A percentile compares a stretch with the other conserved stretches of the same genome.
Conservation (phyloP, 2,797 vertebrate genomes). For the Pristis pectinata region DNA sequence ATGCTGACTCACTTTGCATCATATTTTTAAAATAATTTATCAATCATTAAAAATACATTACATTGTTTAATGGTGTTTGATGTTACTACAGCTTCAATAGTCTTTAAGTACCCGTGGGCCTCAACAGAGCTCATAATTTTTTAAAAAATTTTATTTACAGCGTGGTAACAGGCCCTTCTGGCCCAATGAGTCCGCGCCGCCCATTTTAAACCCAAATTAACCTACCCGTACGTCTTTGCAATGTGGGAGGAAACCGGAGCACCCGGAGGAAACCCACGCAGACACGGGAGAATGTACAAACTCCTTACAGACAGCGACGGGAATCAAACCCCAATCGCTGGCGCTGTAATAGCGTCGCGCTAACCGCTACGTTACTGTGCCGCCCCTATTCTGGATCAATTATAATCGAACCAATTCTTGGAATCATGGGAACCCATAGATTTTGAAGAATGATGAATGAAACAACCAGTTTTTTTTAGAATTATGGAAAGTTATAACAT, state of each 20-base stretch:
- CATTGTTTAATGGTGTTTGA: neutral
- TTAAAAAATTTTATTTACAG: no score
- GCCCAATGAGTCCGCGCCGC: no score
- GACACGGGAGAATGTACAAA: no score
- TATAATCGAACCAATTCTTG: neutral
- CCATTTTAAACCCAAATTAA: no score
- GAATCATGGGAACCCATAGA: neutral
- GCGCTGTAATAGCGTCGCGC: no score
- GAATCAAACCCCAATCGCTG: no score
- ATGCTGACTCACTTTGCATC: neutral
- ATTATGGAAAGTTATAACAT: neutral
- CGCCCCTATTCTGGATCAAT: neutral
- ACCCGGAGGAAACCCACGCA: no score
- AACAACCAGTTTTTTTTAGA: neutral
- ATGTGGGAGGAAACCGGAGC: no score
- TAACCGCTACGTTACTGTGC: no score
- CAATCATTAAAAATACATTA: conserved; percentile 26
- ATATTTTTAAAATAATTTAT: neutral
- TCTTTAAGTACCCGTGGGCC: neutral
- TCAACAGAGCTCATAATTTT: neutral
- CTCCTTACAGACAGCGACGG: no score
- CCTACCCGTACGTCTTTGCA: no score
- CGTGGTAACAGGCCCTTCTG: no score
- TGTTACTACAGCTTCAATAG: neutral
- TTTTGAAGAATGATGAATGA: neutral